Conservation (phyloP, 2,113 vertebrate genomes). For the Daphoenositta chrysoptera region DNA sequence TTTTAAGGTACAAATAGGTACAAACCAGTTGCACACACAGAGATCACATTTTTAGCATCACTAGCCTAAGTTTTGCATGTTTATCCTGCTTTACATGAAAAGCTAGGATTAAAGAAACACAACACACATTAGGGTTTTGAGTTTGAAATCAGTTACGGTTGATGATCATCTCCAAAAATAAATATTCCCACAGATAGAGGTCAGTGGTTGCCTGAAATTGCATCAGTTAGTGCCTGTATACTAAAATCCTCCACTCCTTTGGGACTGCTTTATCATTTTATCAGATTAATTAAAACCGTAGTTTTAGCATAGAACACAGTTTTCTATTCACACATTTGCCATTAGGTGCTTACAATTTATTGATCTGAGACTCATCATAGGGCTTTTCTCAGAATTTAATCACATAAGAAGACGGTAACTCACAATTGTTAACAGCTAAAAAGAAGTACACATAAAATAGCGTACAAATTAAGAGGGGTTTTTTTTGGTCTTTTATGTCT, state of each 20-base stretch:
- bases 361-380: neutral
- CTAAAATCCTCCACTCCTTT: constrained; percentile 51
- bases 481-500: neutral
- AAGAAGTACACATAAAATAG: neutral
- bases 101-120: neutral
- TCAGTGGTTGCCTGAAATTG: constrained; percentile 81
- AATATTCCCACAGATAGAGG: constrained; percentile 79
- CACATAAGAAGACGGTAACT: neutral
- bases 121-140: neutral
- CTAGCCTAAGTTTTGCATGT: neutral
- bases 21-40: neutral
- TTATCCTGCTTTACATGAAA: neutral
- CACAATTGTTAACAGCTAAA: neutral
- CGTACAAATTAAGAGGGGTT: rapidly evolving
- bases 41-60: neutral
- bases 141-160: constrained; percentile 28
- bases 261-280: constrained; percentile 73
- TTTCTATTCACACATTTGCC: neutral
- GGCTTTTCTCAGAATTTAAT: neutral
- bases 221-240: constrained; percentile 70
- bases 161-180: constrained; percentile 71
- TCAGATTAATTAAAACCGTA: constrained; percentile 64
- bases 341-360: neutral
- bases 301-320: constrained; percentile 17
- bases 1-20: neutral